Base-by-base conservation (phyloP, 2,888 invertebrate species). In the Muscina levida region DNA sequence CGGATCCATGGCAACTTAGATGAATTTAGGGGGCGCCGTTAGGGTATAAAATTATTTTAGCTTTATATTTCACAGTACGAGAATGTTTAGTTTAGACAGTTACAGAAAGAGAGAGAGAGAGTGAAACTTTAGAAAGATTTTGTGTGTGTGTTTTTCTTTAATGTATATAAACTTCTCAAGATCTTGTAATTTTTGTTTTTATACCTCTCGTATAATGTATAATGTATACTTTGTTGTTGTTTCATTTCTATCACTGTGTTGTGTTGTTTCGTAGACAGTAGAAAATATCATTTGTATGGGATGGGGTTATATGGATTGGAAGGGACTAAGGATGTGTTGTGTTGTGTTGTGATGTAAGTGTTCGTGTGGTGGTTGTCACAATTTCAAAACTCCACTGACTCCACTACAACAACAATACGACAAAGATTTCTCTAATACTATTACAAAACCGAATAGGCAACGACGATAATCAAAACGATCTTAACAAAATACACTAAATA, bases 281-380 rank as follows among this genome's bases (percentile, higher is more conserved):
- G 13, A 13, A 44, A 11, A 44, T 44, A n/a, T 37, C n/a, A 44
- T 44, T 8, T 3, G 24, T 1, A 24, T 22, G 24, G 13, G 31
- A 31, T 8, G 31, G 11, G 11, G 5, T 53, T 22, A 24, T 22
- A 22, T 53, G 22, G 2, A 24, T 46, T 48, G 48, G 11, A 19
- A 1, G 19, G 2, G 4, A 6, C 5, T 22, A 39, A 67, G 37
- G 42, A 17, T 44, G 42, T 22, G 56, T 46, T 67, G 57, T n/a
- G 31, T 3, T 31, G n/a, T 39, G 56, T 44, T 37, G n/a, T 65
- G 37, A 31, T 65, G 37, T 56, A 10, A 37, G 24, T 71, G 42
- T 42, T 68, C 37, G 70, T 79, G 68, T 75, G 62, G 67, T 78
- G 76, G 71, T 39, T 62, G 72, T 74, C 79, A 81, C 82, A 81